These are phyloP conservation scores for Saguinus imperator DNA, from an alignment of 2,113 vertebrate genomes.

Conservation along the genomic window DNA sequence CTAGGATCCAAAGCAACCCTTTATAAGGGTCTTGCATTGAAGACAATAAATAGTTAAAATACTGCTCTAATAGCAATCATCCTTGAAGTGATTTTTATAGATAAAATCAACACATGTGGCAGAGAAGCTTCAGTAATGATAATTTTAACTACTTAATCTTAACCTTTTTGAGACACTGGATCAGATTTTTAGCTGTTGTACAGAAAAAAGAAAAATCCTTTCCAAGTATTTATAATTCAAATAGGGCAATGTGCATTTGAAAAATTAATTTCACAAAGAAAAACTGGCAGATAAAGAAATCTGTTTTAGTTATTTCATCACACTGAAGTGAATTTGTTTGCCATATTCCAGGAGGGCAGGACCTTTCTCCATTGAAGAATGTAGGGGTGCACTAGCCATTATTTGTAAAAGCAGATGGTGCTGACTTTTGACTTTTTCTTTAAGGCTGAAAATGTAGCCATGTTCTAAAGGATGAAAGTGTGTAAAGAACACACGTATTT, in stretches of 20 bases:
- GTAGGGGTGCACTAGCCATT: background rate
- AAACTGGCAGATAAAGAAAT: background rate
- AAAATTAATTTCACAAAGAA: conserved; percentile 33
- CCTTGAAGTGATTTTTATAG: background rate
- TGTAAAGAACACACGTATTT: background rate
- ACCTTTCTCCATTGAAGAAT: background rate
- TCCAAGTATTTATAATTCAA: background rate
- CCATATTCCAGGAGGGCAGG: background rate
- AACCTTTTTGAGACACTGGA: background rate
- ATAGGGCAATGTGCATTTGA: background rate
- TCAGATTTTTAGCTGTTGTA: background rate
- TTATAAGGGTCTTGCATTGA: background rate
- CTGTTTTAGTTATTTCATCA: background rate
- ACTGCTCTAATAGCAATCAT: background rate
- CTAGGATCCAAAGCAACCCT: background rate
- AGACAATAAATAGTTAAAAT: background rate
- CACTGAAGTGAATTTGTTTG: background rate
- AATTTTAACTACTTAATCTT: background rate
- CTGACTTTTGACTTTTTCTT: background rate
- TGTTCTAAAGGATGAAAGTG: background rate
- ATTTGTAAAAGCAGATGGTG: background rate
- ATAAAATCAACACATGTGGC: background rate
- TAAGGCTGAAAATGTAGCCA: background rate
- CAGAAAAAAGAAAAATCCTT: background rate
- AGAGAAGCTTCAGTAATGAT: background rate